Base-by-base conservation (phyloP, 2,888 invertebrate species). In the Noctuana brunneofusca region DNA sequence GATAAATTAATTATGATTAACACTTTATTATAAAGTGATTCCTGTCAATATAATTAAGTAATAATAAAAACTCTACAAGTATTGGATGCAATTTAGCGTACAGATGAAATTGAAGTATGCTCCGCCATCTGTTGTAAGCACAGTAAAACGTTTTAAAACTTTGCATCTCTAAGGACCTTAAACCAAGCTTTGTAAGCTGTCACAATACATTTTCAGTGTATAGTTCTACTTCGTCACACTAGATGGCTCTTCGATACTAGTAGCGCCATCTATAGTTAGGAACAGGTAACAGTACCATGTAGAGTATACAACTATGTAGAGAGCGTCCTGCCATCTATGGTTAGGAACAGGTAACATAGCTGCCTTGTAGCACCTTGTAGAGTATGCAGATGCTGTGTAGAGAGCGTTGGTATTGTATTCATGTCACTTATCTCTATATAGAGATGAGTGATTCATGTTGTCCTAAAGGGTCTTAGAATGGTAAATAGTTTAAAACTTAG, bases 91-190 rank as follows among this genome's bases (percentile, higher is more conserved):
- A n/a, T n/a, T n/a, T n/a, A 24, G 24, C 24, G 5, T 1, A 24
- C 24, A 24, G 5, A 4, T 24, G 24, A 24, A 38, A 38, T 14
- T 20, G 20, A 46, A 12, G 20, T 20, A 12, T 3, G 24, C 24
- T 12, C 6, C 27, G 55, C 55, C 55, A 55, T 55, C 55, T 55
- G 8, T 22, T 24, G 3, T 2, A 8, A 24, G 2, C 1, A 54
- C 1, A 22, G 38, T 1, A 54, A 18, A 32, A 16, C 12, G 3
- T 18, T 52, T 1, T 3, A 32, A 52, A 52, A 18, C 32, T 32
- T 8, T 32, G 20, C 35, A 27, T 12, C 35, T 35, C 35, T 11
- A 20, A 18, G 20, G 18, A 2, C 3, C 41, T 6, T 9, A 16
- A 16, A 9, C 2, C 2, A 6, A 16, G 2, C 16, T 35, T 35